A percentile compares a stretch with the other conserved stretches of the same genome.
Evolutionary conservation across 1,140 invertebrate genomes (phyloP).

Genomic region (Caenorhabditis remanei): DNA sequence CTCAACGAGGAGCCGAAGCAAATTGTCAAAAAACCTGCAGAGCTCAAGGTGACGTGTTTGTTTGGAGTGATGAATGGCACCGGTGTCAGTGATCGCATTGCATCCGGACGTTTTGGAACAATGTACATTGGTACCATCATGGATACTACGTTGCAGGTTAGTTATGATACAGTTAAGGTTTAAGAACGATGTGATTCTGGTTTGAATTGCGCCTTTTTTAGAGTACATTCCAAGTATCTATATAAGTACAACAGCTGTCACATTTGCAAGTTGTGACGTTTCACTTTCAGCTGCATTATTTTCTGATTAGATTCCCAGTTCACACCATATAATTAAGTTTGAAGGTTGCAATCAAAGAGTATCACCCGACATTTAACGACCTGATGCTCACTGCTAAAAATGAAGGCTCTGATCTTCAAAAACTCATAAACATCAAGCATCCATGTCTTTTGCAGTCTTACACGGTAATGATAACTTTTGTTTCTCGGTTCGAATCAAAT

Average conservation of each 20-base stretch:
- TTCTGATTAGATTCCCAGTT: too few relatives aligned
- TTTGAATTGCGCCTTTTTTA: too few relatives aligned
- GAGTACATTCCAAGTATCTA: too few relatives aligned
- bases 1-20: not conserved
- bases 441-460: not conserved
- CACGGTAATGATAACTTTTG: too few relatives aligned
- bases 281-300: too few relatives aligned
- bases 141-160: not conserved
- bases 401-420: not conserved
- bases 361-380: not conserved
- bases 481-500: too few relatives aligned
- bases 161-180: not conserved
- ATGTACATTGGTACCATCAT: not conserved
- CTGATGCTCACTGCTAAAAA: not conserved
- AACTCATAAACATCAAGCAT: not conserved
- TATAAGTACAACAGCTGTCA: too few relatives aligned
- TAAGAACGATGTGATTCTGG: too few relatives aligned
- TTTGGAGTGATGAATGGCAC: too few relatives aligned
- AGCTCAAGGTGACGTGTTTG: too few relatives aligned
- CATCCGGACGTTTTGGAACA: slow-evolving; percentile 16
- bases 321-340: not conserved
- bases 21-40: too few relatives aligned
- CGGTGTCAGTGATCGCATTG: not conserved
- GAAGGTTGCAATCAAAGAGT: slow-evolving; percentile 5
- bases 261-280: too few relatives aligned